phyloP scores from a whole-genome alignment of 2,797 vertebrate genomes.

The Sphenopsis melanotis region DNA sequence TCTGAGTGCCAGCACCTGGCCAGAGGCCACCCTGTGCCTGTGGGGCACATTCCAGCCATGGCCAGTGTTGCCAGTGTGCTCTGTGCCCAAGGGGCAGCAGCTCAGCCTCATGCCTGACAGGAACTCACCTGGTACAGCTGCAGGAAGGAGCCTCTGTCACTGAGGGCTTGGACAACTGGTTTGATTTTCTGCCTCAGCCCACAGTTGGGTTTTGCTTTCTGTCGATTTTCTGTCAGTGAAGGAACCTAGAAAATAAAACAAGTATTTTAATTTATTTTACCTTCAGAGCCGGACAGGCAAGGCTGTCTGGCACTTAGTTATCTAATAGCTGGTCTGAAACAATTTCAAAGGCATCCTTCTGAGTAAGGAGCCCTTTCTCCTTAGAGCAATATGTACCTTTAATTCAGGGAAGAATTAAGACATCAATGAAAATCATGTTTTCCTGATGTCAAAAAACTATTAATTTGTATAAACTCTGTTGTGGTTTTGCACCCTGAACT shows the following conservation, averaged over 20 bases:
- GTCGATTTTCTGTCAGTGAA: neutral
- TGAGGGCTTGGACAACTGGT: neutral
- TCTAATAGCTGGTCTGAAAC: neutral
- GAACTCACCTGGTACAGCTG: neutral
- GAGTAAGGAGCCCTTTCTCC: neutral
- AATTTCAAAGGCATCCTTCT: slow-evolving; percentile 24
- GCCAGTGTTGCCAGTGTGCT: neutral
- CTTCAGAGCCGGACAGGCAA: neutral
- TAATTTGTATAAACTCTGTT: neutral
- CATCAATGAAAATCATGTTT: neutral
- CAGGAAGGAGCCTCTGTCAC: neutral
- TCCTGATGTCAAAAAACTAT: neutral
- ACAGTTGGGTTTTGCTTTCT: neutral
- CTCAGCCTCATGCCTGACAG: neutral
- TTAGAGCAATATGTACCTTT: neutral
- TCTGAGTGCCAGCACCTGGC: slow-evolving; percentile 16
- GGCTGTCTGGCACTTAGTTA: neutral
- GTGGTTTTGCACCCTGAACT: neutral
- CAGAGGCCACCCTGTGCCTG: slow-evolving; percentile 49
- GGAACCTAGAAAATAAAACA: slow-evolving; percentile 20
- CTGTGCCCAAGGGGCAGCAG: neutral
- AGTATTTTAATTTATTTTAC: slow-evolving; percentile 24
- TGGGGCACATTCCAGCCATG: slow-evolving; percentile 9
- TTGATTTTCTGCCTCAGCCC: neutral
- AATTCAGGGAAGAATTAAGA: slow-evolving; percentile 23